phyloP scores from a whole-genome alignment of 2,797 vertebrate genomes.

The Psittacula echo region DNA sequence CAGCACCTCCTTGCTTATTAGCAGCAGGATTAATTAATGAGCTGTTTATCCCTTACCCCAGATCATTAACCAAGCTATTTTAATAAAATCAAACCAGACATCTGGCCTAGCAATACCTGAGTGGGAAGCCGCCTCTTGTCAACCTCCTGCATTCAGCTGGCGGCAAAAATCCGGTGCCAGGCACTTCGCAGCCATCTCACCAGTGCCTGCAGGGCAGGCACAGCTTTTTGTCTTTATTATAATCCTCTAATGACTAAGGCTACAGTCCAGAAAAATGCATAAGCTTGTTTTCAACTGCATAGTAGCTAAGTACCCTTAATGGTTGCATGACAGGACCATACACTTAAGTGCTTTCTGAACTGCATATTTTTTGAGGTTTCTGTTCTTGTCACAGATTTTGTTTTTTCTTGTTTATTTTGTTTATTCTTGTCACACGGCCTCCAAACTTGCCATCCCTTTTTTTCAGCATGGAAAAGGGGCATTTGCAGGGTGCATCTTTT shows the following conservation, averaged over 20 bases:
- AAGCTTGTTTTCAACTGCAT: neutral
- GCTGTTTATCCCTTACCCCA: neutral
- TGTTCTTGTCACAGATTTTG: neutral
- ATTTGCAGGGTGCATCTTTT: neutral
- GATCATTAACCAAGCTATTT: neutral
- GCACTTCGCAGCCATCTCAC: neutral
- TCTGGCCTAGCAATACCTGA: neutral
- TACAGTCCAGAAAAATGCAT: neutral
- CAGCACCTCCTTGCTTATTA: conserved; percentile 15
- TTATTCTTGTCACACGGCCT: neutral
- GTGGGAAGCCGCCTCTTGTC: neutral
- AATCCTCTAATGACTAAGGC: neutral
- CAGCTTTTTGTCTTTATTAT: neutral
- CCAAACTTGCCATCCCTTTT: neutral
- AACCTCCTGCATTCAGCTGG: neutral
- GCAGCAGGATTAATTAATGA: conserved; percentile 12
- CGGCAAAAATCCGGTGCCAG: neutral
- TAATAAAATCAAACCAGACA: conserved; percentile 16
- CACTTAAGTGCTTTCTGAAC: neutral
- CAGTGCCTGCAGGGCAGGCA: neutral
- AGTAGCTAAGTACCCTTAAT: neutral
- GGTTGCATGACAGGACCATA: neutral
- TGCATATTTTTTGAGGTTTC: neutral
- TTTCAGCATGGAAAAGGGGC: neutral
- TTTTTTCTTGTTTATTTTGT: too few species aligned